These are phyloP conservation scores for Helicoverpa assulta DNA, from an alignment of 2,888 invertebrate genomes.

Conservation along the genomic window DNA sequence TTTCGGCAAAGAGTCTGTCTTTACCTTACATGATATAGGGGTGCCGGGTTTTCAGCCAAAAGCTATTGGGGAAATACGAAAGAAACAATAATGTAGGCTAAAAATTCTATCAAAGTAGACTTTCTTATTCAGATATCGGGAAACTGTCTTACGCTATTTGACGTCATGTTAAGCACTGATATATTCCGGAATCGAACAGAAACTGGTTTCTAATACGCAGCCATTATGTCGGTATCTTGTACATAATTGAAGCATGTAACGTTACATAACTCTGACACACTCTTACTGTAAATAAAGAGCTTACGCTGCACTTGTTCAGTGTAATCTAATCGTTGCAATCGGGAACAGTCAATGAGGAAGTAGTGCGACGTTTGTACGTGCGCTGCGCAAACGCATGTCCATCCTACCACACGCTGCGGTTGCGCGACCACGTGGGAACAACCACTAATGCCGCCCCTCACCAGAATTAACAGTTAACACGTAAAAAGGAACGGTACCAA, in stretches of 20 bases:
- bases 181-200: neutral
- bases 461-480: slow-evolving; percentile 5
- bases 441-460: slow-evolving; percentile 14
- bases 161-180: neutral
- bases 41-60: too few species aligned
- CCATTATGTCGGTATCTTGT: slow-evolving; percentile 24
- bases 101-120: too few species aligned
- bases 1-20: too few species aligned
- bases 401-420: slow-evolving; percentile 62
- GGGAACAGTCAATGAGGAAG: slow-evolving; percentile 80
- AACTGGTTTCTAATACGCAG: neutral
- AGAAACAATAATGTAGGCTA: too few species aligned
- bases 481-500: neutral
- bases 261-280: slow-evolving; percentile 37
- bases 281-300: slow-evolving; percentile 55
- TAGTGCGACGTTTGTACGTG: slow-evolving; percentile 62
- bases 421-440: slow-evolving; percentile 52
- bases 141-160: neutral
- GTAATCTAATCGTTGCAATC: slow-evolving; percentile 65
- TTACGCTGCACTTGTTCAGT: slow-evolving; percentile 50
- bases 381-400: slow-evolving; percentile 57
- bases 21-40: too few species aligned
- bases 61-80: too few species aligned
- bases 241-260: slow-evolving; percentile 29
- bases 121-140: too few species aligned